phyloP scores from a whole-genome alignment of 2,888 invertebrate genomes.

The Dryocosmus kuriphilus region DNA sequence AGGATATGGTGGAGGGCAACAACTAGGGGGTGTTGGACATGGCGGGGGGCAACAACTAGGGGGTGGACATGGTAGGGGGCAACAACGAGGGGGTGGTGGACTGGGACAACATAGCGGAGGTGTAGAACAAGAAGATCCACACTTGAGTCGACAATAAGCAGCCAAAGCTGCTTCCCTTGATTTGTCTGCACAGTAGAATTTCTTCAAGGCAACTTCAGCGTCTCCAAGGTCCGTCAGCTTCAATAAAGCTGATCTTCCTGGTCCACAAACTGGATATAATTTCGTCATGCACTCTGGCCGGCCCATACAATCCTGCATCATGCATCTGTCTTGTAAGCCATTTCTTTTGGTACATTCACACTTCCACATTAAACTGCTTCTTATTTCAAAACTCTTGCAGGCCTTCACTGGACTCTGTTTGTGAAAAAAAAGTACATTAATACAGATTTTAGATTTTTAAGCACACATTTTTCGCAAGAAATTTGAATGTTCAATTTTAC shows the following conservation, averaged over 20 bases:
- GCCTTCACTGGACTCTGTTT: constrained; percentile 65
- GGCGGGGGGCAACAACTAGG: constrained; percentile 60
- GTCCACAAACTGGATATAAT: constrained; percentile 72
- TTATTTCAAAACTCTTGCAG: constrained; percentile 72
- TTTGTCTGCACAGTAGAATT: constrained; percentile 67
- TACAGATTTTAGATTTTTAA: constrained; percentile 18
- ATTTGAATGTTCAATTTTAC: no score
- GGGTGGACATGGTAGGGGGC: constrained; percentile 44
- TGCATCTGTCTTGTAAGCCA: constrained; percentile 76
- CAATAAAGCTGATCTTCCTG: constrained; percentile 69
- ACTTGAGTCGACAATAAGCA: constrained; percentile 68
- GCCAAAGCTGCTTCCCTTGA: constrained; percentile 68
- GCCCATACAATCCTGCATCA: constrained; percentile 73
- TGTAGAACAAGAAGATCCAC: constrained; percentile 47
- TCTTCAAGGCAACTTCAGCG: constrained; percentile 63
- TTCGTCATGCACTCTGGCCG: constrained; percentile 75
- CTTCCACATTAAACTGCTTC: constrained; percentile 69
- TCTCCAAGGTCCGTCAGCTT: constrained; percentile 72
- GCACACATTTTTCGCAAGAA: background rate
- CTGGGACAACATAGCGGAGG: constrained; percentile 39
- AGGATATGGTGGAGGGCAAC: constrained; percentile 41
- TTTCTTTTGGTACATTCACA: constrained; percentile 76
- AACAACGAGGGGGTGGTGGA: constrained; percentile 45
- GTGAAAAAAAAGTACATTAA: constrained; percentile 1
- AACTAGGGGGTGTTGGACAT: constrained; percentile 56